Evolutionary conservation across 2,888 invertebrate genomes (phyloP).

Genomic region (Dicranocentrus wangi): DNA sequence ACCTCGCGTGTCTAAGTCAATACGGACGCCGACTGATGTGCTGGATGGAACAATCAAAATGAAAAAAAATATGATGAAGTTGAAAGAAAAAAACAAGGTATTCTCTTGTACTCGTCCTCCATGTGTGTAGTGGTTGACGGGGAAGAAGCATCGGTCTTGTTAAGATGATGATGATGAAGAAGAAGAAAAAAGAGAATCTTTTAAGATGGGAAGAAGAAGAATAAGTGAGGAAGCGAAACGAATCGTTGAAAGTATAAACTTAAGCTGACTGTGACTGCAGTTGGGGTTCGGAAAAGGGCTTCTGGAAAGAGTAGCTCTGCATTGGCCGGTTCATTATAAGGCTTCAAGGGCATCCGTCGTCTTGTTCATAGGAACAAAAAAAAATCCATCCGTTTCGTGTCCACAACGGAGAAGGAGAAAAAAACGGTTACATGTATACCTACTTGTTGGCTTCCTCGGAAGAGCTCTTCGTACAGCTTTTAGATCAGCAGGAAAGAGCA

Average conservation of each 20-base stretch:
- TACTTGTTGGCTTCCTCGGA: constrained; percentile 47
- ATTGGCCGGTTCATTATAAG: background rate
- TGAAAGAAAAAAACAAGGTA: constrained; percentile 1
- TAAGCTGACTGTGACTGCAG: too few species aligned
- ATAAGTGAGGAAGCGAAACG: constrained; percentile 46
- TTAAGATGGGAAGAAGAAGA: background rate
- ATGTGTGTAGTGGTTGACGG: too few species aligned
- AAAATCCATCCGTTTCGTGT: background rate
- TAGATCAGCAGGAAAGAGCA: constrained; percentile 40
- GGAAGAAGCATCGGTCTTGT: background rate
- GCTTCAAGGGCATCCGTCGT: constrained; percentile 55
- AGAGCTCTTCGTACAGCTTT: too few species aligned
- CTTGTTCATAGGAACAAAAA: constrained; percentile 1
- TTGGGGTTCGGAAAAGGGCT: too few species aligned
- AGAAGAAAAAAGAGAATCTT: constrained; percentile 2
- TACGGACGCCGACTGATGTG: constrained; percentile 64
- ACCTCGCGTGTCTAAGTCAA: constrained; percentile 66
- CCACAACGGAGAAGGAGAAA: background rate
- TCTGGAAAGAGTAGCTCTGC: background rate
- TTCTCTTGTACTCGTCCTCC: too few species aligned
- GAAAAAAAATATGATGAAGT: background rate
- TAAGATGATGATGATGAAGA: background rate
- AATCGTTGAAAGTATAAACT: constrained; percentile 19
- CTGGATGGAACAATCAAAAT: constrained; percentile 55
- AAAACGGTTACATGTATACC: background rate